Evolutionary conservation across 2,797 vertebrate genomes (phyloP).

Genomic region (Hybognathus amarus): DNA sequence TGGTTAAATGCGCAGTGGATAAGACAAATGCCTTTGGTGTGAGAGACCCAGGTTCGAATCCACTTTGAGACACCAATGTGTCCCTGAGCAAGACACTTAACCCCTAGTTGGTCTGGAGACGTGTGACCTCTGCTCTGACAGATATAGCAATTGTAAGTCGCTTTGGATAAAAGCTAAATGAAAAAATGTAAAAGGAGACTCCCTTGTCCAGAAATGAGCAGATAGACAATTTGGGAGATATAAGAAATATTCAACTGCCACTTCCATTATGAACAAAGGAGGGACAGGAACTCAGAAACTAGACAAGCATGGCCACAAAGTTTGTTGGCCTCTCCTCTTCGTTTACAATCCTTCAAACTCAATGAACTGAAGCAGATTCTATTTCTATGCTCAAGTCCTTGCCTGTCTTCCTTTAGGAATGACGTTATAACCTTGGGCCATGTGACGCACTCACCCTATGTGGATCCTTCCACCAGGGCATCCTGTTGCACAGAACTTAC

Average conservation of each 20-base stretch:
- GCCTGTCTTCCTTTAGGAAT: conserved; percentile 57
- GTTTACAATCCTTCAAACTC: conserved; percentile 31
- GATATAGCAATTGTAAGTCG: too few relatives aligned
- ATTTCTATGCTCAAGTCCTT: conserved; percentile 27
- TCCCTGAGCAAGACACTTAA: too few relatives aligned
- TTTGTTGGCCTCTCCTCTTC: neutral
- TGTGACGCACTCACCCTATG: conserved; percentile 58
- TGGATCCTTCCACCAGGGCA: conserved; percentile 65
- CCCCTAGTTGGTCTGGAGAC: too few relatives aligned
- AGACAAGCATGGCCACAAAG: neutral
- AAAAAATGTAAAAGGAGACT: neutral
- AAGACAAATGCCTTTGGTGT: too few relatives aligned
- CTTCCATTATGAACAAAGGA: neutral
- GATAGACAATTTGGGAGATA: neutral
- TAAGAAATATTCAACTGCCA: neutral
- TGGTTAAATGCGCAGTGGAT: too few relatives aligned
- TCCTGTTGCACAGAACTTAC: conserved; percentile 61
- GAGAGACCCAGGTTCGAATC: too few relatives aligned
- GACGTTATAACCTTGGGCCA: conserved; percentile 67
- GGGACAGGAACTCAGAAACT: conserved; percentile 6
- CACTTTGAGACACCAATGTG: too few relatives aligned
- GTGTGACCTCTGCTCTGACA: too few relatives aligned
- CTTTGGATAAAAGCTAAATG: too few relatives aligned
- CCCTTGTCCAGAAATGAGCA: neutral
- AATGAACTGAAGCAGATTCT: conserved; percentile 56